Conservation (phyloP, 2,888 invertebrate genomes). For the Aleiodes testaceus region DNA sequence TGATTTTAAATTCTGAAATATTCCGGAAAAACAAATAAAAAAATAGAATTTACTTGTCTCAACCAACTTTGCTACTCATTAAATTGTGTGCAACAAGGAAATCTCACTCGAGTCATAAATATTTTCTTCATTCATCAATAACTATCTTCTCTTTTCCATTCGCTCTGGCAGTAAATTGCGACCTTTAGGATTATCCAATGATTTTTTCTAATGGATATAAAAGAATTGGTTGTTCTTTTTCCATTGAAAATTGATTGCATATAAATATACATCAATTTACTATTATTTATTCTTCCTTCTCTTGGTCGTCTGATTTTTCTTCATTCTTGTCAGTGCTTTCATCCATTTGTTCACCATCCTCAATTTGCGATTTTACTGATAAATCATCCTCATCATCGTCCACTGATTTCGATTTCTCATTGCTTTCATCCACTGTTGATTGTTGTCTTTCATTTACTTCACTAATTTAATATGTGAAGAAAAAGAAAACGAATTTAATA, state of each 20-base stretch:
- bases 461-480: constrained; percentile 40
- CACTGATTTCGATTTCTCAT: constrained; percentile 28
- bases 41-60: too few relatives aligned
- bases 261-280: not conserved
- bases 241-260: constrained; percentile 20
- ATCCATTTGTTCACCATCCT: constrained; percentile 67
- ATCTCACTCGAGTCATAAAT: not conserved
- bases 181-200: not conserved
- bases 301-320: constrained; percentile 68
- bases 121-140: not conserved
- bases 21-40: too few relatives aligned
- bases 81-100: too few relatives aligned
- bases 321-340: constrained; percentile 67
- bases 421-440: constrained; percentile 47
- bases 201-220: not conserved
- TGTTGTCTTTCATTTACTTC: constrained; percentile 64
- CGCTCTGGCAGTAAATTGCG: constrained; percentile 8
- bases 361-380: constrained; percentile 7
- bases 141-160: not conserved
- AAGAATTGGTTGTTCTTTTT: too few relatives aligned
- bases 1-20: not conserved
- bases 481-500: not conserved
- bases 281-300: constrained; percentile 67
- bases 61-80: too few relatives aligned
- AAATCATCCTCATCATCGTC: constrained; percentile 17